Evolutionary conservation across 1,140 invertebrate species (phyloP).

Genomic region (Leptinotarsa texana): DNA sequence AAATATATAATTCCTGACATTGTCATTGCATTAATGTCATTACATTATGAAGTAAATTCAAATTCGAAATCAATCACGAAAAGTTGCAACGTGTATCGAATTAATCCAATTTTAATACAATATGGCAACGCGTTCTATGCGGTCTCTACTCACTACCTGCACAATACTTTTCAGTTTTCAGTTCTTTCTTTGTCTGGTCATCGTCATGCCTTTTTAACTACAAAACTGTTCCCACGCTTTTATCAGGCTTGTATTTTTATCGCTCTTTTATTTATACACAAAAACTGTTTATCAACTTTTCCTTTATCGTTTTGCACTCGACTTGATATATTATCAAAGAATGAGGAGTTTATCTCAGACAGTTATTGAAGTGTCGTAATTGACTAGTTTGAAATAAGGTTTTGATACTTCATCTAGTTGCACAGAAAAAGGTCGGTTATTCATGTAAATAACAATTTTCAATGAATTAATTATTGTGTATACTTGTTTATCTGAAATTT

Average conservation of each 20-base stretch:
- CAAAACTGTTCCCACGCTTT: slow-evolving; percentile 22
- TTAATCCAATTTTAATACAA: neutral
- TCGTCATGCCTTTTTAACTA: slow-evolving; percentile 11
- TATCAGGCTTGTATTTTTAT: slow-evolving; percentile 11
- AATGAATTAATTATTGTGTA: too few relatives aligned
- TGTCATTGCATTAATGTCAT: too few relatives aligned
- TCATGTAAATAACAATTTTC: too few relatives aligned
- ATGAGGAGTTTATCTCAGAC: neutral
- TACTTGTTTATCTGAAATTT: too few relatives aligned
- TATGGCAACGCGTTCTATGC: neutral
- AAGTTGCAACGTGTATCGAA: too few relatives aligned
- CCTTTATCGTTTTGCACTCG: slow-evolving; percentile 10
- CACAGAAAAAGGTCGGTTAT: too few relatives aligned
- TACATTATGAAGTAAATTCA: too few relatives aligned
- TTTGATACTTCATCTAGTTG: too few relatives aligned
- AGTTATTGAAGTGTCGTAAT: neutral
- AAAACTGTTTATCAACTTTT: slow-evolving; percentile 10
- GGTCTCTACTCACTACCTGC: neutral
- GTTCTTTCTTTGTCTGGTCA: neutral
- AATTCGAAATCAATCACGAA: too few relatives aligned
- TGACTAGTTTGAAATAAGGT: too few relatives aligned
- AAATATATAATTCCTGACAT: too few relatives aligned
- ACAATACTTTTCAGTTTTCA: neutral
- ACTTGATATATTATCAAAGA: slow-evolving; percentile 10
- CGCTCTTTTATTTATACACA: slow-evolving; percentile 12